Conservation (phyloP, 2,113 vertebrate genomes). For the Macrotus californicus region DNA sequence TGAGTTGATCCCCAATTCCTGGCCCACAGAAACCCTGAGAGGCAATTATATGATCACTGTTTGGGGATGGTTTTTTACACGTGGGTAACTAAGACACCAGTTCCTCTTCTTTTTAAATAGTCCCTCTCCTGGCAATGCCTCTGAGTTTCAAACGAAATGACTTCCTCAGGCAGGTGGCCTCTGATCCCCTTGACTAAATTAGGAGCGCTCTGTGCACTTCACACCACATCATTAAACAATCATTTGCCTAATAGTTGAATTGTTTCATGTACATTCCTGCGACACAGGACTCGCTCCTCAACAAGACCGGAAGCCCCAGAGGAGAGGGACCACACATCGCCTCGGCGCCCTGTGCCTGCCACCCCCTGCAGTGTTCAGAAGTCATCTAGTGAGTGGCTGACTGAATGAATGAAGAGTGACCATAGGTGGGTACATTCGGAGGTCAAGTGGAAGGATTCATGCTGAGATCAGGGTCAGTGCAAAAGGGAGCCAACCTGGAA, state of each 20-base stretch:
- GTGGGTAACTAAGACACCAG: not conserved
- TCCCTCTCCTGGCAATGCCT: not conserved
- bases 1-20: not conserved
- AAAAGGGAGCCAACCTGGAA: not conserved
- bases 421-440: not conserved
- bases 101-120: not conserved
- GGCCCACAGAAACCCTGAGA: not conserved
- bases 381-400: not conserved
- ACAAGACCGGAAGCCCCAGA: not conserved
- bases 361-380: not conserved
- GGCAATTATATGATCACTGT: not conserved
- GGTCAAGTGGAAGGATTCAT: not conserved
- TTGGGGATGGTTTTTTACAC: not conserved
- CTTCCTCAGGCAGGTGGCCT: not conserved
- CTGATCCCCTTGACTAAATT: not conserved
- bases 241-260: not conserved
- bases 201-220: not conserved
- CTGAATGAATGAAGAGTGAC: not conserved
- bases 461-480: not conserved
- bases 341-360: not conserved
- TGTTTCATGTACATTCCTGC: not conserved
- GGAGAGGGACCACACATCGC: not conserved
- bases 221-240: no score
- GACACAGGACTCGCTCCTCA: not conserved
- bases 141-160: not conserved